Base-by-base conservation (phyloP, 2,113 vertebrate species). In the Narcine bancroftii region DNA sequence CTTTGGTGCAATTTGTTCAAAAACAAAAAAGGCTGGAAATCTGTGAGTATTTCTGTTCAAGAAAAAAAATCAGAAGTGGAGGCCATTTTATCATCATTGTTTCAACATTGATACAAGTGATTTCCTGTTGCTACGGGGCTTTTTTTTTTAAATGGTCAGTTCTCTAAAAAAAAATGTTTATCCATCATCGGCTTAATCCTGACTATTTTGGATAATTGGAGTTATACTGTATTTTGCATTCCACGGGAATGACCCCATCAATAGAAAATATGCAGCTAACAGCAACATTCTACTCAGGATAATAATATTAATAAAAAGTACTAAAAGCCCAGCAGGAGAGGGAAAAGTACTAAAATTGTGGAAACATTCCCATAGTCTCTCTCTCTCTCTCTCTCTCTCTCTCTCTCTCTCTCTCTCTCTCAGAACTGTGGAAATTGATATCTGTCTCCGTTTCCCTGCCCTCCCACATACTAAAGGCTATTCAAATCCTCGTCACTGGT, bases 291-390 rank as follows among this genome's bases (percentile, higher is more conserved):
- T 56, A 11, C 50, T n/a, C 29, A 56, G 50, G 53, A 13, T n/a
- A 81, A 53, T 29, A 81, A 50, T 24, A n/a, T n/a, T n/a, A n/a
- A 26, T 81, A 75, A 75, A n/a, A 75, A 50, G 47, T 85, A 56
- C 81, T 19, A 60, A n/a, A 50, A n/a, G 50, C 33, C 15, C 36
- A 36, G 53, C 33, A 60, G 53, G n/a, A n/a, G 50, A 60, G 53
- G 56, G 6, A 60, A 87, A 6, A 36, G 6, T 9, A 21, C 19
- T 33, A 36, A 63, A 17, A 17, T 87, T 13, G 36, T 87, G 81
- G 29, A 87, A 87, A 87, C n/a, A 36, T n/a, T 87, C 81, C 56
- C 81, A 81, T 11, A 21, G 53, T 87, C 81, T 87, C 26, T 56
- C 50, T 56, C 42, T 29, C 76, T 47, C 10, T 26, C 15, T 15